Evolutionary conservation across 2,888 invertebrate genomes (phyloP).

Genomic region (Phalera bucephala): DNA sequence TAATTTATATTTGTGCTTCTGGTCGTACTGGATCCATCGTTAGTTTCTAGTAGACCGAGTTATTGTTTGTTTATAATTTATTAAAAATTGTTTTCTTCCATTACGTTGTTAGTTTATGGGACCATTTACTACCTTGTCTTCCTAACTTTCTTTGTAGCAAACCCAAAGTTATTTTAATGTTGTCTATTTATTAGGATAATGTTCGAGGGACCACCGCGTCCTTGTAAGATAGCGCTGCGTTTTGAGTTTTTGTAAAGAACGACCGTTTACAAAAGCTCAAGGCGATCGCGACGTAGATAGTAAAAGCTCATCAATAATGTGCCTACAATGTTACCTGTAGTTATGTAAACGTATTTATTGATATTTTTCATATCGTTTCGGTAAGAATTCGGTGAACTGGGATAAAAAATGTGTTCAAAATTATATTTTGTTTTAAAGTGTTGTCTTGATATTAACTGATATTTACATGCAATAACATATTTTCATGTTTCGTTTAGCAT

Average conservation of each 20-base stretch:
- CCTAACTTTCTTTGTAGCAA: constrained; percentile 66
- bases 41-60: constrained; percentile 37
- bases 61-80: constrained; percentile 60
- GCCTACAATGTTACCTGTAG: constrained; percentile 83
- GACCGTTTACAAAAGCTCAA: constrained; percentile 14
- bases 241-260: constrained; percentile 10
- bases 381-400: constrained; percentile 63
- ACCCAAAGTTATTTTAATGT: constrained; percentile 77
- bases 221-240: constrained; percentile 13
- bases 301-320: constrained; percentile 76
- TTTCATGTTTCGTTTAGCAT: constrained; percentile 70
- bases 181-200: constrained; percentile 71
- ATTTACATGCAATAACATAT: constrained; percentile 74
- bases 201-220: constrained; percentile 31
- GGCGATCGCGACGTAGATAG: constrained; percentile 44
- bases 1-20: constrained; percentile 6
- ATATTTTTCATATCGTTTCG: constrained; percentile 57
- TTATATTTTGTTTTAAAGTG: constrained; percentile 47
- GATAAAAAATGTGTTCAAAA: constrained; percentile 76
- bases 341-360: constrained; percentile 61
- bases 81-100: constrained; percentile 48
- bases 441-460: constrained; percentile 74
- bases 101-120: constrained; percentile 46
- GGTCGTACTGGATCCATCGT: constrained; percentile 19
- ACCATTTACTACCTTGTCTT: constrained; percentile 74